Conservation (phyloP, 2,113 vertebrate genomes). For the Lonchura striata region DNA sequence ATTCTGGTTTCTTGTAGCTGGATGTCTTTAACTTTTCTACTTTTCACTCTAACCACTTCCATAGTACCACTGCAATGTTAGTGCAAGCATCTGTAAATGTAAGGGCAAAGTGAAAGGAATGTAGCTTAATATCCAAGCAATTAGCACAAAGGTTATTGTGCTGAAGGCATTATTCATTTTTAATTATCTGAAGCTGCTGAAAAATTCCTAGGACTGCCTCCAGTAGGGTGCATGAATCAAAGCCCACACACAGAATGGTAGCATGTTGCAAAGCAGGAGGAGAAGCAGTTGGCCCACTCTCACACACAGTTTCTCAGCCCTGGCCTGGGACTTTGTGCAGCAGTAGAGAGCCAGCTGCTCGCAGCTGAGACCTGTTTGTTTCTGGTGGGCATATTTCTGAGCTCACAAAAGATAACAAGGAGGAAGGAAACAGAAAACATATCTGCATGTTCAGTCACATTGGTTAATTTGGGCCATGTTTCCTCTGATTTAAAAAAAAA, state of each 20-base stretch:
- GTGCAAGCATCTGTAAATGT: not conserved
- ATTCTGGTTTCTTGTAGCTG: not conserved
- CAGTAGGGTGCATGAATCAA: slow-evolving; percentile 3
- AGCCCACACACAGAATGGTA: slow-evolving; percentile 44
- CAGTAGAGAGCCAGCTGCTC: slow-evolving; percentile 2
- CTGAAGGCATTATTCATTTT: slow-evolving; percentile 51
- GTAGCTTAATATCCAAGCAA: slow-evolving; percentile 41
- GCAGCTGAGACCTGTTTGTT: slow-evolving; percentile 18
- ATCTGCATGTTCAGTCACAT: not conserved
- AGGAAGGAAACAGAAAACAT: slow-evolving; percentile 39
- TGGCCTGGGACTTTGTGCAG: not conserved
- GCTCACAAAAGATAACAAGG: not conserved
- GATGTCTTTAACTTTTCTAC: not conserved
- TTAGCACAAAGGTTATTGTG: slow-evolving; percentile 51
- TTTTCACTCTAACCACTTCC: not conserved
- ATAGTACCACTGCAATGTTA: not conserved
- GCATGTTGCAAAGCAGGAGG: not conserved
- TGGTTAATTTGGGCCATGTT: slow-evolving; percentile 29
- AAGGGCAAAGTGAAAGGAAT: slow-evolving; percentile 39
- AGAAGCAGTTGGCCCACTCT: slow-evolving; percentile 1
- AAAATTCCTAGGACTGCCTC: slow-evolving; percentile 54
- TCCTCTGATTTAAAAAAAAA: not conserved
- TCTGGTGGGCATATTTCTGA: slow-evolving; percentile 9
- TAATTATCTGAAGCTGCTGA: slow-evolving; percentile 55
- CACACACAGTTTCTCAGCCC: not conserved